These are phyloP conservation scores for Parapsyche elsis DNA, from an alignment of 1,140 invertebrate species.

Conservation along the genomic window DNA sequence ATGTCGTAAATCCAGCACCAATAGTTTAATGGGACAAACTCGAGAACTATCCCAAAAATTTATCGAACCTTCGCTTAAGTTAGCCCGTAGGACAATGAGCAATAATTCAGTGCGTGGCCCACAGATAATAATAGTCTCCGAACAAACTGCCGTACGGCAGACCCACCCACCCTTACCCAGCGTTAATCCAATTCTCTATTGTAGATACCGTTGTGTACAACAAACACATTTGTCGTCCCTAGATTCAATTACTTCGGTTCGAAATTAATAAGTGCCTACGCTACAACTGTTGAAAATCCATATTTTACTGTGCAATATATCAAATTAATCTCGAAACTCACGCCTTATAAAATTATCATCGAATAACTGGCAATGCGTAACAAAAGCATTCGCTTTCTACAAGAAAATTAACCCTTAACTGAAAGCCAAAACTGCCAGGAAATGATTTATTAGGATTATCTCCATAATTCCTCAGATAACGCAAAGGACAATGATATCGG, in stretches of 20 bases:
- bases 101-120: slow-evolving; percentile 9
- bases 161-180: neutral
- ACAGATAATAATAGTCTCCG: neutral
- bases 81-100: slow-evolving; percentile 7
- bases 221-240: neutral
- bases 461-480: slow-evolving; percentile 17
- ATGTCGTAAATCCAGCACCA: neutral
- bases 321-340: too few relatives aligned
- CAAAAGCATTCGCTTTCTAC: neutral
- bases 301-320: too few relatives aligned
- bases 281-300: too few relatives aligned
- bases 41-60: slow-evolving; percentile 1
- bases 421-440: slow-evolving; percentile 7
- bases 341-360: too few relatives aligned
- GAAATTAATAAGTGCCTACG: neutral
- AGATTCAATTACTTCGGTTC: neutral
- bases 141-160: neutral
- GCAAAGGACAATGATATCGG: slow-evolving; percentile 1
- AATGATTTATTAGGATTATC: slow-evolving; percentile 25
- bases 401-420: slow-evolving; percentile 22
- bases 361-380: neutral
- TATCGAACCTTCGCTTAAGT: neutral
- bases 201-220: neutral
- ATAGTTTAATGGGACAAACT: neutral
- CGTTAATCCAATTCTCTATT: neutral